phyloP scores from a whole-genome alignment of 1,140 invertebrate genomes.

The Drosophila erecta region DNA sequence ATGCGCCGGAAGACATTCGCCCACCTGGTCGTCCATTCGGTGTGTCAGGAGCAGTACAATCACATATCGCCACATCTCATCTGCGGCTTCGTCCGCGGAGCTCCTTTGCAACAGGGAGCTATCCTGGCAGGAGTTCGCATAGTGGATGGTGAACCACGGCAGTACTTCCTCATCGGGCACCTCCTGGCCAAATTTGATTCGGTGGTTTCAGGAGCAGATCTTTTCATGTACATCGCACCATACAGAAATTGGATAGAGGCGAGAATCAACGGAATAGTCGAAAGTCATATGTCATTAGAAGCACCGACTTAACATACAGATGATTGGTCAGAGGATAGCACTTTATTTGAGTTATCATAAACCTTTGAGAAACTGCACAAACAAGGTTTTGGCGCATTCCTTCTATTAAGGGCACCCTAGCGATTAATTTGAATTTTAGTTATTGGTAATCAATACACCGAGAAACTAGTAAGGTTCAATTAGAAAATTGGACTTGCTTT shows the following conservation, averaged over 20 bases:
- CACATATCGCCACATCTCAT: neutral
- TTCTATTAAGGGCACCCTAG: too few relatives aligned
- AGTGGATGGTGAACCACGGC: neutral
- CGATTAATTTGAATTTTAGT: too few relatives aligned
- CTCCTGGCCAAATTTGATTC: neutral
- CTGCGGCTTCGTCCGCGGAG: neutral
- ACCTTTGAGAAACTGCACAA: too few relatives aligned
- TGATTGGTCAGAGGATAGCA: too few relatives aligned
- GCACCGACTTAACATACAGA: too few relatives aligned
- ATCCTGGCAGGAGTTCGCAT: neutral
- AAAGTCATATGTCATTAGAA: too few relatives aligned
- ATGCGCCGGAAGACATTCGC: neutral
- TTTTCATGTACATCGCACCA: constrained; percentile 1
- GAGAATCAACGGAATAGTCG: too few relatives aligned
- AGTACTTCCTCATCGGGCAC: neutral
- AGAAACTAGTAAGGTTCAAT: too few relatives aligned
- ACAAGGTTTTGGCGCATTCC: too few relatives aligned
- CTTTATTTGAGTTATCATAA: too few relatives aligned
- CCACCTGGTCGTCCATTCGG: neutral
- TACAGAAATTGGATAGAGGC: neutral
- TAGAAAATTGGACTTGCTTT: too few relatives aligned
- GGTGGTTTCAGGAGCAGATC: neutral
- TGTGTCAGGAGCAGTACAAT: constrained; percentile 1
- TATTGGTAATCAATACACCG: too few relatives aligned
- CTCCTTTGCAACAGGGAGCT: neutral